phyloP scores from a whole-genome alignment of 35 echinoderm and acorn worm genomes.

The Diadema setosum region DNA sequence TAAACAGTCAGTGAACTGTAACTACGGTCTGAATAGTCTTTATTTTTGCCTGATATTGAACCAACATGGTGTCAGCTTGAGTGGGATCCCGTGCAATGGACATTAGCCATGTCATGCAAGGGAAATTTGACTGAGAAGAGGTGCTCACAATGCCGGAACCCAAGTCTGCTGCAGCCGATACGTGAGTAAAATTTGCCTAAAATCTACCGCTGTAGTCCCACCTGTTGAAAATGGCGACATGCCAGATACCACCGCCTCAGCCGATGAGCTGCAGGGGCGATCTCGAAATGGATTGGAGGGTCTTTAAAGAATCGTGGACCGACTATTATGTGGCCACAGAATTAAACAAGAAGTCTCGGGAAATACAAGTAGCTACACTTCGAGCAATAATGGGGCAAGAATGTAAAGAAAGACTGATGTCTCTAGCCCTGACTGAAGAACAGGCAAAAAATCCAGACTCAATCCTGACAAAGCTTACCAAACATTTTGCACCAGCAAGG shows the following conservation, averaged over 20 bases:
- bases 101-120: too few species aligned
- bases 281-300: slow-evolving; percentile 12
- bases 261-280: slow-evolving; percentile 8
- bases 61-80: too few species aligned
- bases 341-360: not conserved
- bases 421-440: slow-evolving; percentile 28
- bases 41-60: too few species aligned
- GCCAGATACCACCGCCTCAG: not conserved
- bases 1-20: too few species aligned
- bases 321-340: not conserved
- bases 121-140: too few species aligned
- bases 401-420: slow-evolving; percentile 8
- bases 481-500: not conserved
- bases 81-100: too few species aligned
- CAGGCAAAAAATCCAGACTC: not conserved
- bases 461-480: not conserved
- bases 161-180: too few species aligned
- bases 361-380: slow-evolving; percentile 27
- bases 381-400: slow-evolving; percentile 18
- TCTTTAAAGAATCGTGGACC: not conserved
- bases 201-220: too few species aligned
- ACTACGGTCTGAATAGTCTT: too few species aligned
- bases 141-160: too few species aligned
- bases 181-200: too few species aligned
- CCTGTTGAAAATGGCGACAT: not conserved